These are phyloP conservation scores for Caranx melampygus DNA, from an alignment of 2,113 vertebrate genomes.

Conservation along the genomic window DNA sequence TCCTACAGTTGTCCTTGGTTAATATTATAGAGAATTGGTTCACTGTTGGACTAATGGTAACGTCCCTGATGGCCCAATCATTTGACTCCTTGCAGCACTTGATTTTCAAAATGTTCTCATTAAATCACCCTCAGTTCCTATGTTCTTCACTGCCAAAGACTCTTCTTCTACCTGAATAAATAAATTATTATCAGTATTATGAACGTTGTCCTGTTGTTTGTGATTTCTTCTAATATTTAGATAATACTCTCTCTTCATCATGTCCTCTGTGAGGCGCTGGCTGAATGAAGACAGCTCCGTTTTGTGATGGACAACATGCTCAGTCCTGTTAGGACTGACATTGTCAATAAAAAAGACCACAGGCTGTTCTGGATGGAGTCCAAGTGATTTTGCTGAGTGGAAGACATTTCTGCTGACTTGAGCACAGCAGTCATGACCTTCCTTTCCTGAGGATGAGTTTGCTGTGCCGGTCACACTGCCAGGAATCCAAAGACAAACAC, in stretches of 20 bases:
- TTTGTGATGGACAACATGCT: background rate
- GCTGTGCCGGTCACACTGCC: slow-evolving; percentile 28
- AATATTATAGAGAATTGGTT: slow-evolving; percentile 3
- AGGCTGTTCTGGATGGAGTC: slow-evolving; percentile 47
- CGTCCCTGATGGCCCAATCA: background rate
- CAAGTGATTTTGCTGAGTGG: slow-evolving; percentile 68
- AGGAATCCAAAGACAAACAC: slow-evolving; percentile 29
- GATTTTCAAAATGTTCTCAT: slow-evolving; percentile 60
- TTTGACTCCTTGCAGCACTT: slow-evolving; percentile 61
- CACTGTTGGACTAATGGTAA: background rate
- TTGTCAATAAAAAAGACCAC: slow-evolving; percentile 32
- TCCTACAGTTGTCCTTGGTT: background rate
- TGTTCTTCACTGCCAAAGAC: slow-evolving; percentile 83
- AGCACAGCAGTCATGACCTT: slow-evolving; percentile 55
- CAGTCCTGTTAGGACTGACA: slow-evolving; percentile 2
- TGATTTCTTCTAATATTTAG: background rate
- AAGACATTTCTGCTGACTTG: slow-evolving; percentile 71
- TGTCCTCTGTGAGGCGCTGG: background rate
- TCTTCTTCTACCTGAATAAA: slow-evolving; percentile 77
- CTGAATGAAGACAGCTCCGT: background rate
- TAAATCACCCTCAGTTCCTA: slow-evolving; percentile 38
- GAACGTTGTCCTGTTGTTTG: slow-evolving; percentile 6
- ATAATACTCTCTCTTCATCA: background rate
- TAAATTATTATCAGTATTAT: slow-evolving; percentile 82
- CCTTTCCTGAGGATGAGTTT: slow-evolving; percentile 44